Percentiles rank a stretch among this genome's conserved stretches.
Evolutionary conservation across 2,888 invertebrate species (phyloP).

Genomic region (Cerceris rybyensis): DNA sequence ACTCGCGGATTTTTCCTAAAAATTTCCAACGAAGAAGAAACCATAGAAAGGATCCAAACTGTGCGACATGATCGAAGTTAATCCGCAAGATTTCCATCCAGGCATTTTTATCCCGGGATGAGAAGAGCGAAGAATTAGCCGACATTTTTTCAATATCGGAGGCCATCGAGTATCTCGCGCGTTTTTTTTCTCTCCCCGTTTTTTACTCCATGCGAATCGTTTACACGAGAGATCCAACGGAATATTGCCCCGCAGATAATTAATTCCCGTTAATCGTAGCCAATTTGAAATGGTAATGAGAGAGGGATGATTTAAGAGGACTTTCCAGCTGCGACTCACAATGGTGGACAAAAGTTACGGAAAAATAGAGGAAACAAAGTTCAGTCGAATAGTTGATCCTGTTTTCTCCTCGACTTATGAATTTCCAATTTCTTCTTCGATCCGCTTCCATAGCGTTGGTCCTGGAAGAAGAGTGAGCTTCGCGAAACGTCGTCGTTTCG

Average conservation of each 20-base stretch:
- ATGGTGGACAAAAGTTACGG: not conserved
- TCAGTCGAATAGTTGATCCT: not conserved
- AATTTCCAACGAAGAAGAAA: not conserved
- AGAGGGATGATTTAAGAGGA: constrained; percentile 60
- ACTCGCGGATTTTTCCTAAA: not conserved
- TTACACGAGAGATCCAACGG: constrained; percentile 29
- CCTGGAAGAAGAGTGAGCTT: too few species aligned
- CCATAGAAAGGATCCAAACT: not conserved
- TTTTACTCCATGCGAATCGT: constrained; percentile 39
- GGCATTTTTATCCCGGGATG: not conserved
- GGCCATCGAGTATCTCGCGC: constrained; percentile 8
- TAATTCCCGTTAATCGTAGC: constrained; percentile 71
- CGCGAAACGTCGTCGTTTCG: too few species aligned
- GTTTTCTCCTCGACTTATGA: not conserved
- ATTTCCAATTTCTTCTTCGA: not conserved
- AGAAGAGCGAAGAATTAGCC: constrained; percentile 29
- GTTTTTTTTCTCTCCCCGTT: constrained; percentile 5
- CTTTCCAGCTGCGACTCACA: constrained; percentile 28
- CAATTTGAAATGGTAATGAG: constrained; percentile 70
- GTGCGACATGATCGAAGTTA: not conserved
- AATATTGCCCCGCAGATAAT: constrained; percentile 68
- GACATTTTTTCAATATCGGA: constrained; percentile 29
- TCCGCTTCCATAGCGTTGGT: not conserved
- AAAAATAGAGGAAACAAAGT: not conserved
- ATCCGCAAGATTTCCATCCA: not conserved